Base-by-base conservation (phyloP, 2,113 vertebrate species). In the Corapipo altera region DNA sequence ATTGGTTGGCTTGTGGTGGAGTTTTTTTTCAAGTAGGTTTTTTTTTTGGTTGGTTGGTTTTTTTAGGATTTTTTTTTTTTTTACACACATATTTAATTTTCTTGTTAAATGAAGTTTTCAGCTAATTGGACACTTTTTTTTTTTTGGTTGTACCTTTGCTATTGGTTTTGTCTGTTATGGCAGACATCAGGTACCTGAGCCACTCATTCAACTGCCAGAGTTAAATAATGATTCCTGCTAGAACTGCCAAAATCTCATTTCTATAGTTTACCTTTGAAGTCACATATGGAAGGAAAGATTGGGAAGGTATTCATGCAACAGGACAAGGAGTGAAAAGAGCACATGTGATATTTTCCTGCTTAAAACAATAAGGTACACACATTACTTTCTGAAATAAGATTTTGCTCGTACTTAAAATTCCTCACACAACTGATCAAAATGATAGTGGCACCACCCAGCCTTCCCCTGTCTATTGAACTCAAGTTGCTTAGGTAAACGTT, bases 371-470 rank as follows among this genome's bases (percentile, higher is more conserved):
- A 87, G 20, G 12, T 33, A 6, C 19, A 66, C 3, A n/a, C 6
- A 22, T 26, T 7, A 39, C 12, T 23, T 46, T 30, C 22, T 61
- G 21, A 62, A 81, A 67, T 14, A 51, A 67, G 9, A 37, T 30
- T 82, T 55, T 72, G 24, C 19, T 58, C 69, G 58, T 9, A 69
- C 57, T 61, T 69, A 48, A 37, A 72, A 14, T 44, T 79, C 23
- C 32, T 67, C 44, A 37, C 3, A 2, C 0, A 0, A n/a, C 5
- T 65, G n/a, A 72, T 57, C 23, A 61, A 80, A 80, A 37, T 10
- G 11, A 61, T 2, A 41, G 5, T 12, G 58, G 28, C 12, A 48
- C 6, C 15, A 58, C 9, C 44, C 55, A 67, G 19, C 46, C 20
- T 67, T 71, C 61, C 3, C 4, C 17, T 37, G 28, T 2, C 44